Evolutionary conservation across 2,797 vertebrate species (phyloP).

Genomic region (Enteromius fasciolatus): DNA sequence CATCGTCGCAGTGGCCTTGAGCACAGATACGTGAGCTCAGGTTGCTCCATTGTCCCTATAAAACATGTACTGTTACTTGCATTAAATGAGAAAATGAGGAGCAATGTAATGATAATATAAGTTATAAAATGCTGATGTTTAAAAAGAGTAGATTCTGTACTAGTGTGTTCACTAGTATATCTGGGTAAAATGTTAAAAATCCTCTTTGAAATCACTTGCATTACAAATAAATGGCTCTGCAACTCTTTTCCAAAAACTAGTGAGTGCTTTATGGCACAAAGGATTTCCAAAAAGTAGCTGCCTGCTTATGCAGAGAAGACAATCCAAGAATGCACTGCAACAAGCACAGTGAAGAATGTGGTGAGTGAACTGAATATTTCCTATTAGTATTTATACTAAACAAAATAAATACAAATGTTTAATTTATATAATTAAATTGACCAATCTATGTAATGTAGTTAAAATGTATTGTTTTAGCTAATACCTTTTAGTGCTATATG

Average conservation of each 20-base stretch:
- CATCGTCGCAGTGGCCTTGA: not conserved
- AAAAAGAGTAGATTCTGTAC: not conserved
- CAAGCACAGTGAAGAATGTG: not conserved
- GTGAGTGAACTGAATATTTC: not conserved
- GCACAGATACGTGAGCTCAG: not conserved
- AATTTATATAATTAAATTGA: not conserved
- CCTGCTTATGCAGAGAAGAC: too few relatives aligned
- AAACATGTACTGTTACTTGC: not conserved
- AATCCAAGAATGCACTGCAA: not conserved
- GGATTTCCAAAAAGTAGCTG: not conserved
- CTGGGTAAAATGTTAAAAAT: not conserved
- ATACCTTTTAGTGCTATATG: not conserved
- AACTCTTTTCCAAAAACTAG: not conserved
- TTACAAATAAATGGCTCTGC: not conserved
- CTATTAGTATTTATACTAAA: not conserved
- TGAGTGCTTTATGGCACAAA: constrained; percentile 5
- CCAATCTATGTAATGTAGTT: not conserved
- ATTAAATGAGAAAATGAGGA: not conserved
- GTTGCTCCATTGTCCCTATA: not conserved
- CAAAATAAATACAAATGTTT: not conserved
- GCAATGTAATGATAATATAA: not conserved
- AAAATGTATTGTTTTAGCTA: not conserved
- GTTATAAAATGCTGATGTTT: not conserved
- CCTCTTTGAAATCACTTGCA: not conserved
- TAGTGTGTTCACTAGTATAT: not conserved